Conservation (phyloP, 1,140 invertebrate species). For the silkworm (Bombyx mori) region ASM3026992v2 NC_085128.1:4677001-4677500, state of each 20-base stretch:
- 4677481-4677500: constrained; percentile 6
- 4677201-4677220: not conserved
- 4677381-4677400: constrained; percentile 2
- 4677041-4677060: no score
- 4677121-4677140: constrained; percentile 35
- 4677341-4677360: not conserved
- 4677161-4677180: constrained; percentile 14
- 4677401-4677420: constrained; percentile 15
- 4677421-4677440: constrained; percentile 15
- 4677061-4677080: not conserved
- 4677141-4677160: constrained; percentile 30
- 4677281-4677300: not conserved
- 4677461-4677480: not conserved
- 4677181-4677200: not conserved
- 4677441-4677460: constrained; percentile 17
- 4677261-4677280: constrained; percentile 1
- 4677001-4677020: not conserved
- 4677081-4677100: not conserved
- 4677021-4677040: not conserved
- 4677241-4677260: not conserved
- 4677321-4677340: not conserved
- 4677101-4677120: constrained; percentile 24
- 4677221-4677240: not conserved
- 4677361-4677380: not conserved
- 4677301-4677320: not conserved